These are phyloP conservation scores for Jordanella pulchra DNA, from an alignment of 2,797 vertebrate genomes.

Conservation along the genomic window DNA sequence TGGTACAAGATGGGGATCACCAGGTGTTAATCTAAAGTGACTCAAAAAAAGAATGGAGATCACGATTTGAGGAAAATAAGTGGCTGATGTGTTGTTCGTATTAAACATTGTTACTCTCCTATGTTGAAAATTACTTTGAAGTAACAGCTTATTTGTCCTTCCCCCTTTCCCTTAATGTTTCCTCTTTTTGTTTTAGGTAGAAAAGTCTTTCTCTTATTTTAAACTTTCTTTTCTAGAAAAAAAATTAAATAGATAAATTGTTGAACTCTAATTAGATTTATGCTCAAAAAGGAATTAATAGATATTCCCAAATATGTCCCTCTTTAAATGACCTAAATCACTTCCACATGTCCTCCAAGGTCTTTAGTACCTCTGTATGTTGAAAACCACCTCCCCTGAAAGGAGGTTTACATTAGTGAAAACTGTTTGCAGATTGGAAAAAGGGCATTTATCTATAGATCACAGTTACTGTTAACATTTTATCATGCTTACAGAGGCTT, in stretches of 20 bases:
- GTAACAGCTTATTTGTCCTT: neutral
- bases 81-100: neutral
- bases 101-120: neutral
- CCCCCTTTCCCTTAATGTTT: neutral
- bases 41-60: neutral
- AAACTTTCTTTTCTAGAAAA: neutral
- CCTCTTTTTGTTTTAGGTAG: neutral
- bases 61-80: neutral
- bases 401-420: neutral
- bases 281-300: neutral
- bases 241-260: too few relatives aligned
- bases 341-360: neutral
- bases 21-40: neutral
- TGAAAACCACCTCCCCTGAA: neutral
- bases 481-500: neutral
- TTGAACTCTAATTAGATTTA: neutral
- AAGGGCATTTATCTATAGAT: neutral
- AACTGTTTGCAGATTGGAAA: neutral
- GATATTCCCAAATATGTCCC: neutral
- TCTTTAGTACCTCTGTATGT: neutral
- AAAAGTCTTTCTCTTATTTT: neutral
- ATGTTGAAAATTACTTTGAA: neutral
- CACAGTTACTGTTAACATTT: neutral
- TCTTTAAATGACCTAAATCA: neutral
- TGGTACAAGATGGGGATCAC: neutral